These are phyloP conservation scores for Poecilobothrus nobilitatus DNA, from an alignment of 2,888 invertebrate species.

Conservation along the genomic window DNA sequence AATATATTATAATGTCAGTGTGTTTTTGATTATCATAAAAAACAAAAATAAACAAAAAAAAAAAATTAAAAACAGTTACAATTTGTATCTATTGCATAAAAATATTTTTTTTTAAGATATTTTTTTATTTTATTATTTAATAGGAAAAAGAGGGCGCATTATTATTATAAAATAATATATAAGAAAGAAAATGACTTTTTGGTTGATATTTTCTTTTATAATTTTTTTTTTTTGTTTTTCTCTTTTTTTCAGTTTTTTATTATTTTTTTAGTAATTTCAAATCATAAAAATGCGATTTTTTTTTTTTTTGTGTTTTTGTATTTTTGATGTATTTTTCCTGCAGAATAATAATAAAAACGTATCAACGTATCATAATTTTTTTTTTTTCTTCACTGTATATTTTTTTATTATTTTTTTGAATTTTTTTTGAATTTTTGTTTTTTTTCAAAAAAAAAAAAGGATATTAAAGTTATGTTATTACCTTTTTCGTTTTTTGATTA, in stretches of 20 bases:
- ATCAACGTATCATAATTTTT: conserved; percentile 6
- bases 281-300: neutral
- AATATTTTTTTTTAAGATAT: neutral
- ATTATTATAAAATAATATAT: neutral
- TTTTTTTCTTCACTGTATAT: neutral
- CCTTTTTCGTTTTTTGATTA: neutral
- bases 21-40: conserved; percentile 6
- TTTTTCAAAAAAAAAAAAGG: neutral
- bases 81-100: neutral
- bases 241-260: no score
- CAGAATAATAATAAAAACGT: conserved; percentile 6
- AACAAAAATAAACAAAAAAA: neutral
- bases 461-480: conserved; percentile 6
- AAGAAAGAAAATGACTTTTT: neutral
- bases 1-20: neutral
- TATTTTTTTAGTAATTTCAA: neutral
- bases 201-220: neutral
- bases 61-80: neutral
- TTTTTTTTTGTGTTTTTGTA: neutral
- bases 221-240: no score
- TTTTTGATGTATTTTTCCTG: conserved; percentile 2
- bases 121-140: conserved; percentile 1
- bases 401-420: no score
- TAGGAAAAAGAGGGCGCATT: conserved; percentile 4
- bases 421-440: neutral